phyloP scores from a whole-genome alignment of 2,113 vertebrate genomes.

The Scopus umbretta region DNA sequence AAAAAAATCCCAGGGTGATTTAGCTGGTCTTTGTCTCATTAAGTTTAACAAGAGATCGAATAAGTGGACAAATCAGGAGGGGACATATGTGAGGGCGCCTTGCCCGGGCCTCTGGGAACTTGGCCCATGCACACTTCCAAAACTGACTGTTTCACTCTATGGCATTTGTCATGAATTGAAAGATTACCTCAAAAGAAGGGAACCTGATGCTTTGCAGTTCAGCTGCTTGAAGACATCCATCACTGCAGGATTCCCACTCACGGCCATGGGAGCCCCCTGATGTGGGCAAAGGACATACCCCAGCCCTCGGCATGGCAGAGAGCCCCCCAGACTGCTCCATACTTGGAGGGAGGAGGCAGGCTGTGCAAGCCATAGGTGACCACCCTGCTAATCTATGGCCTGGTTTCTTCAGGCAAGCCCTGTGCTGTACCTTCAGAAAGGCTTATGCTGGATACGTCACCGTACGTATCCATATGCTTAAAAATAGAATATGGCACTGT shows the following conservation, averaged over 20 bases:
- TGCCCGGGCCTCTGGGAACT: not conserved
- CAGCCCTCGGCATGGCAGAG: not conserved
- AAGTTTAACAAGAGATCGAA: not conserved
- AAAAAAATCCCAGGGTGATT: not conserved
- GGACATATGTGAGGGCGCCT: not conserved
- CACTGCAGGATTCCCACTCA: accelerated
- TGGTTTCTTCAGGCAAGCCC: not conserved
- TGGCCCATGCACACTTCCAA: not conserved
- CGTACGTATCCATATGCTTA: no score
- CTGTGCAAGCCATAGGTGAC: not conserved
- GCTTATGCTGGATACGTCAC: not conserved
- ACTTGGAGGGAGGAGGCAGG: not conserved
- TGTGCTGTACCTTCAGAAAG: not conserved
- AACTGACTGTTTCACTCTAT: not conserved
- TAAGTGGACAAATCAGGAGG: not conserved
- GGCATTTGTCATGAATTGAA: not conserved
- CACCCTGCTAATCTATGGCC: no score
- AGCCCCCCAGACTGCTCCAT: no score
- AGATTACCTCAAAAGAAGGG: not conserved
- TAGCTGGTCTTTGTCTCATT: not conserved
- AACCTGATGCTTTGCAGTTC: not conserved
- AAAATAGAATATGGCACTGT: not conserved
- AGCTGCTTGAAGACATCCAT: not conserved
- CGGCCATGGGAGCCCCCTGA: not conserved
- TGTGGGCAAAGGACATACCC: accelerated